Conservation (phyloP, 2,113 vertebrate genomes). For the Notarius quadriscutis region DNA sequence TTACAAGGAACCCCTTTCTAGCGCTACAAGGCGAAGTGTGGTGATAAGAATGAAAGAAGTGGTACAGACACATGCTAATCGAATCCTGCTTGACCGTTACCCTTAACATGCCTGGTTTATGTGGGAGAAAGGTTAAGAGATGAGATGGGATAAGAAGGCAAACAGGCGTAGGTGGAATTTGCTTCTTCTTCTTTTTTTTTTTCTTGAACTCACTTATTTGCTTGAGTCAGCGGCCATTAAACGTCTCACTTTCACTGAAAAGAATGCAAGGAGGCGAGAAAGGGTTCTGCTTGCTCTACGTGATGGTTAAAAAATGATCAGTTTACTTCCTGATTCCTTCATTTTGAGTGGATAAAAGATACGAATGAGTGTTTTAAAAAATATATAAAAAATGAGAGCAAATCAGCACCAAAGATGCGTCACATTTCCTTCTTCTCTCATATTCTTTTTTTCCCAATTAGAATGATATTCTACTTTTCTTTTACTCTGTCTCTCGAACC, state of each 20-base stretch:
- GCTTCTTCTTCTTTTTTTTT: constrained; percentile 48
- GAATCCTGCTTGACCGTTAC: constrained; percentile 66
- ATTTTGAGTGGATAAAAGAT: background rate
- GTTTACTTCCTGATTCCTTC: background rate
- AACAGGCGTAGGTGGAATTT: constrained; percentile 53
- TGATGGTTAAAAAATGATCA: background rate
- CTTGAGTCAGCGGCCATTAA: background rate
- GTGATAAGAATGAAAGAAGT: constrained; percentile 62
- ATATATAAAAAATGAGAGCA: no score
- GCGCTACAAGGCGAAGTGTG: constrained; percentile 77
- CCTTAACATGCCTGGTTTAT: constrained; percentile 73
- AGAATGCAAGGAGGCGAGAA: background rate
- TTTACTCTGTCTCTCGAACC: no score
- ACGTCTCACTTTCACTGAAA: constrained; percentile 10
- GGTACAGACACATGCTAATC: constrained; percentile 49
- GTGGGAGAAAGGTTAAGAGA: constrained; percentile 60
- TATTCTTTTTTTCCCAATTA: no score
- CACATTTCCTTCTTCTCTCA: no score
- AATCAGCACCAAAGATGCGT: no score
- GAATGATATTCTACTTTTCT: no score
- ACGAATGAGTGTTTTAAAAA: background rate
- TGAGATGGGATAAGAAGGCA: constrained; percentile 43
- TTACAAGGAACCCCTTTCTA: constrained; percentile 81
- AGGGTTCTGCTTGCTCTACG: background rate
- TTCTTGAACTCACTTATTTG: constrained; percentile 19